Percentiles rank a stretch among this genome's conserved stretches.
Conservation (phyloP, 2,113 vertebrate species). For the Salvelinus alpinus region DNA sequence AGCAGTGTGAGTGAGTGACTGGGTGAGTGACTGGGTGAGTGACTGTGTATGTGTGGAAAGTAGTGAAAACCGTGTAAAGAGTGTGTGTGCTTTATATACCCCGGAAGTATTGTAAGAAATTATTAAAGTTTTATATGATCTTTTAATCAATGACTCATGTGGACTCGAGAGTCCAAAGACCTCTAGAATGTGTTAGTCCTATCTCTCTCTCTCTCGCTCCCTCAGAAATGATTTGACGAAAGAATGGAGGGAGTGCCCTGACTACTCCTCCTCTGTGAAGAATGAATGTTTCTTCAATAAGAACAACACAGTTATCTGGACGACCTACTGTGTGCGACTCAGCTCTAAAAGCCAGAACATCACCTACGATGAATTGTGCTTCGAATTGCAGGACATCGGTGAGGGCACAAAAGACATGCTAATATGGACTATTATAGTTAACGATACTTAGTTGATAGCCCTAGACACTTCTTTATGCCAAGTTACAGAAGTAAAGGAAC, state of each 20-base stretch:
- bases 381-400: conserved; percentile 92
- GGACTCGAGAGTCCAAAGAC: not conserved
- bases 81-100: no score
- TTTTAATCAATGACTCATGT: not conserved
- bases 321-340: conserved; percentile 85
- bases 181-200: not conserved
- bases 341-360: conserved; percentile 69
- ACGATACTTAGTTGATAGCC: no score
- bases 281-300: conserved; percentile 92
- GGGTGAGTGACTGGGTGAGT: conserved; percentile 42
- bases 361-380: conserved; percentile 81
- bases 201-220: not conserved
- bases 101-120: no score
- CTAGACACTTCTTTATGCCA: no score
- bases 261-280: conserved; percentile 80
- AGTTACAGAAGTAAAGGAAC: no score
- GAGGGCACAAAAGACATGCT: conserved; percentile 35
- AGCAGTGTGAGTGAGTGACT: conserved; percentile 31
- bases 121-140: not conserved
- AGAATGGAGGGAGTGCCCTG: conserved; percentile 92
- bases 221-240: conserved; percentile 46
- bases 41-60: conserved; percentile 12
- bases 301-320: conserved; percentile 87
- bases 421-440: not conserved
- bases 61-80: conserved; percentile 1